A percentile compares a stretch with the other conserved stretches of the same genome.
Conservation (phyloP, 1,140 invertebrate genomes). For the Zaprionus gabonicus region DNA sequence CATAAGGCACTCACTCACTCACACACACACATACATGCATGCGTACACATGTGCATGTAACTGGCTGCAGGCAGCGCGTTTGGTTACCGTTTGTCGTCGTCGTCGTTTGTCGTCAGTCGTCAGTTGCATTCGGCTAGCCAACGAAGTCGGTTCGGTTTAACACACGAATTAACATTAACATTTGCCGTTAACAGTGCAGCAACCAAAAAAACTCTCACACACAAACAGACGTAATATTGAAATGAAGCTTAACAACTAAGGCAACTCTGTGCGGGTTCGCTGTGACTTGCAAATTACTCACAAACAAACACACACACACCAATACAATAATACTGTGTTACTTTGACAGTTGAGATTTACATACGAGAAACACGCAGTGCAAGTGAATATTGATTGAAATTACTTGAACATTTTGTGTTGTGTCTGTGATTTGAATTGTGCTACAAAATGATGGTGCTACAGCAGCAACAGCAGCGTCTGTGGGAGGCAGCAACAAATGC, state of each 20-base stretch:
- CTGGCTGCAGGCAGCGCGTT: conserved; percentile 10
- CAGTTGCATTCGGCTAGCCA: conserved; percentile 71
- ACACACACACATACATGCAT: conserved; percentile 14
- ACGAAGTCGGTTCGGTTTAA: conserved; percentile 53
- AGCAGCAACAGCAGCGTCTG: conserved; percentile 67
- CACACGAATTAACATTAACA: conserved; percentile 23
- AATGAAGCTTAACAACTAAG: conserved; percentile 4
- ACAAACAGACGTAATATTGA: conserved; percentile 11
- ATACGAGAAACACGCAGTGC: conserved; percentile 21
- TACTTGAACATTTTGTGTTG: conserved; percentile 2
- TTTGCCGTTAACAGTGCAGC: conserved; percentile 29
- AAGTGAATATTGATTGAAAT: conserved; percentile 25
- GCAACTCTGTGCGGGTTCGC: conserved; percentile 26
- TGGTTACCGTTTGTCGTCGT: conserved; percentile 37
- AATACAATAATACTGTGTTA: neutral
- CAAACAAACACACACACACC: conserved; percentile 5
- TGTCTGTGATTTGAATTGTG: conserved; percentile 8
- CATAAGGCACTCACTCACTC: conserved; percentile 45
- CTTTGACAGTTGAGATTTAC: conserved; percentile 23
- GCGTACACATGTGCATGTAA: conserved; percentile 5
- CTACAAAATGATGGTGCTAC: conserved; percentile 71
- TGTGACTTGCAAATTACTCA: conserved; percentile 44
- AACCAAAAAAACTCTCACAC: conserved; percentile 3
- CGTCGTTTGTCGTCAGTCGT: conserved; percentile 18
- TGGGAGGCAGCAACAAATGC: conserved; percentile 37